These are phyloP conservation scores for Atopsyche davidsoni DNA, from an alignment of 1,140 invertebrate species.

Conservation along the genomic window DNA sequence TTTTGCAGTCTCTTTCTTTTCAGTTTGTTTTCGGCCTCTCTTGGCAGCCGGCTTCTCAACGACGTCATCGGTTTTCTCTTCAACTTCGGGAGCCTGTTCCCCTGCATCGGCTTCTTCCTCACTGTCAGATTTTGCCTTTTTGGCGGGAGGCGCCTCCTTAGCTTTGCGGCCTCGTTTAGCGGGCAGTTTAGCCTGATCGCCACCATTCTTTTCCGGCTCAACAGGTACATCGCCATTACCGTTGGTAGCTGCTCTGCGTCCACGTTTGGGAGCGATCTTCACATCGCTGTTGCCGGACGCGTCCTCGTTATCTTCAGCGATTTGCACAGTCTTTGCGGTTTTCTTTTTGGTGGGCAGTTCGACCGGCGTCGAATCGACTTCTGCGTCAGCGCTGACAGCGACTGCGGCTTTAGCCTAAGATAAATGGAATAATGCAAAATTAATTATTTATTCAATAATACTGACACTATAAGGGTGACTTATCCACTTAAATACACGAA, in stretches of 20 bases:
- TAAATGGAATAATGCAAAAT: conserved; percentile 2
- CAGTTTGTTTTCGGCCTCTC: conserved; percentile 13
- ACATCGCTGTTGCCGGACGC: conserved; percentile 14
- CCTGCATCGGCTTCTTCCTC: conserved; percentile 23
- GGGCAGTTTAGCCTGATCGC: conserved; percentile 14
- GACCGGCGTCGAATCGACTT: not conserved
- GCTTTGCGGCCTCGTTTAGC: conserved; percentile 19
- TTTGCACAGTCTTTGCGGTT: conserved; percentile 15
- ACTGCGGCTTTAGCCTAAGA: conserved; percentile 8
- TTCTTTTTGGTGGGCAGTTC: conserved; percentile 14
- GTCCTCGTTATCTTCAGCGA: conserved; percentile 9
- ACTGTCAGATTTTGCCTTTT: conserved; percentile 12
- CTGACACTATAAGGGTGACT: no score
- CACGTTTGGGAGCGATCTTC: conserved; percentile 18
- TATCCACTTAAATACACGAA: conserved; percentile 4
- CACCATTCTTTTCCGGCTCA: conserved; percentile 7
- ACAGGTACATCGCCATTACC: conserved; percentile 4
- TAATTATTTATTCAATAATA: no score
- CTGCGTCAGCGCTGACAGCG: conserved; percentile 3
- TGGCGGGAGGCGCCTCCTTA: conserved; percentile 9
- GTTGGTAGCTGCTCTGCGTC: conserved; percentile 5
- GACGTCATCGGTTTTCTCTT: conserved; percentile 18
- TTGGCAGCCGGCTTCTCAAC: conserved; percentile 16
- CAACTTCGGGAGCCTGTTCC: conserved; percentile 16
- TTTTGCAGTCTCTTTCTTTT: conserved; percentile 16